Percentiles rank a stretch among this genome's conserved stretches.
phyloP scores from a whole-genome alignment of 2,888 invertebrate species.

The Steinernema hermaphroditum region DNA sequence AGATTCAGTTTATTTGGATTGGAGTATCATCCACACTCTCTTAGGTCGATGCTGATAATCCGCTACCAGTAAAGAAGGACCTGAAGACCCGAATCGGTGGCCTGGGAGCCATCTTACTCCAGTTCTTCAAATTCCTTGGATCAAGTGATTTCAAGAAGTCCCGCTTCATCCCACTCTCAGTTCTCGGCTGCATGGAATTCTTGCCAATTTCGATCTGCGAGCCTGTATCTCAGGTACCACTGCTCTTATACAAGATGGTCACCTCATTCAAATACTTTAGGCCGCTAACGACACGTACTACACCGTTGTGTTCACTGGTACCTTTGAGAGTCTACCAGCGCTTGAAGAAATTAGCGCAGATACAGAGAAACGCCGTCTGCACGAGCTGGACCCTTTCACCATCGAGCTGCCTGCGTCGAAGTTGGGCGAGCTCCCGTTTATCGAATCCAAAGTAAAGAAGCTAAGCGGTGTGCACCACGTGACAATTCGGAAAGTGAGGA shows the following conservation, averaged over 20 bases:
- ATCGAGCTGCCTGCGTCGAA: neutral
- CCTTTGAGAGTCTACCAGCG: conserved; percentile 38
- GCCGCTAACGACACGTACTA: conserved; percentile 43
- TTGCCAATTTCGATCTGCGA: neutral
- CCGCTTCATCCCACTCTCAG: neutral
- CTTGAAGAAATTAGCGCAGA: neutral
- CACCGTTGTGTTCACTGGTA: conserved; percentile 37
- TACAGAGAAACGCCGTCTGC: neutral
- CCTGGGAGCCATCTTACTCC: conserved; percentile 35
- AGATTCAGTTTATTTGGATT: neutral
- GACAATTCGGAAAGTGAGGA: neutral
- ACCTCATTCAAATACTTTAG: conserved; percentile 30
- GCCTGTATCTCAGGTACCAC: neutral
- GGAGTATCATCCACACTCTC: no score
- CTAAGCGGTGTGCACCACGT: neutral
- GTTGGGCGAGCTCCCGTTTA: neutral
- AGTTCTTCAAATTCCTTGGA: conserved; percentile 37
- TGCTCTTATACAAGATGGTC: neutral
- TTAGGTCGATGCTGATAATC: no score
- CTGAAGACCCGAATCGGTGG: conserved; percentile 37
- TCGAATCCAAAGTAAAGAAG: neutral
- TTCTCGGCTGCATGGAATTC: neutral
- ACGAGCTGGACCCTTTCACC: neutral
- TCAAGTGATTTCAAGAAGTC: conserved; percentile 35
- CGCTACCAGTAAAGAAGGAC: conserved; percentile 13